Base-by-base conservation (phyloP, 2,113 vertebrate species). In the Eulacestoma nigropectus region DNA sequence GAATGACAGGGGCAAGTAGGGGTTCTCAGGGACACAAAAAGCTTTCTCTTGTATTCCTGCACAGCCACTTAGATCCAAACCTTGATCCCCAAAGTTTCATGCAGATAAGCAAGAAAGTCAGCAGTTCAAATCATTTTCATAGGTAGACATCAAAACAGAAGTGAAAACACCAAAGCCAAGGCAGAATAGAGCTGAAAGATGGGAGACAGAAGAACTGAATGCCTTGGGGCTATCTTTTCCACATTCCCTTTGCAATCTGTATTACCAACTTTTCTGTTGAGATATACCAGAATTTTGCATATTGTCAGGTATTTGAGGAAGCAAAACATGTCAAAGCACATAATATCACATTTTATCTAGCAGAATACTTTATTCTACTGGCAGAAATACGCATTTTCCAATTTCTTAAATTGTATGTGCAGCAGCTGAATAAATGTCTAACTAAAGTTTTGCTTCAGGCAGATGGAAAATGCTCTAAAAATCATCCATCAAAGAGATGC, bases 291-390 rank as follows among this genome's bases (percentile, higher is more conserved):
- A 89, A 29, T 81, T 68, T 68, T 90, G 56, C 46, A 91, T 91
- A 62, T 67, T 88, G 35, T 55, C 77, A 96, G 88, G 87, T 84
- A 92, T 55, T 78, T 89, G 82, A 86, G 89, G 80, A 96, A 85
- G 68, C 76, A 93, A 97, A 88, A 91, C 62, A 80, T 77, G 69
- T 88, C 70, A 27, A 95, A 95, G 82, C 62, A 65, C 77, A 39
- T 53, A 91, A 90, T 74, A 76, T 41, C 88, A 65, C 87, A 96
- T 63, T 88, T 81, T 63, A 15, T 41, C 59, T 74, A 84, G 86
- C 56, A 95, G 68, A 91, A 72, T 68, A 41, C 15, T 52, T 82
- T 93, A 89, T 83, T 87, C 25, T 92, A 78, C 64, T 84, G 67
- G 49, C 50, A 96, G 25, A 88, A 73, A 59, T 19, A 82, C 9